These are phyloP conservation scores for Tryphoninae sp. DNA, from an alignment of 2,888 invertebrate species.

Conservation along the genomic window DNA sequence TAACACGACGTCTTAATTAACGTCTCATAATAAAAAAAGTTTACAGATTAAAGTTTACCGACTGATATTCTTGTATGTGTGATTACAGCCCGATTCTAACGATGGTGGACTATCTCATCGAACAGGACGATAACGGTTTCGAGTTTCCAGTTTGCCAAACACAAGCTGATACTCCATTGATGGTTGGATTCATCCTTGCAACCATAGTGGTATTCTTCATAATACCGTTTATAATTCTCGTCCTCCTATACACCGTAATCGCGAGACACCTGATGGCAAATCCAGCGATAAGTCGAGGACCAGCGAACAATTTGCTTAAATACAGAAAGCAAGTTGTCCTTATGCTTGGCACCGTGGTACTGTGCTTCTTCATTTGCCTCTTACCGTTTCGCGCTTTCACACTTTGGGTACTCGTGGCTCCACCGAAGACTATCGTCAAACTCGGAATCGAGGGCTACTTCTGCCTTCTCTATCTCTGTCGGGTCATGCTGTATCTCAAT, in stretches of 20 bases:
- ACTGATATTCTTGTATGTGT: constrained; percentile 64
- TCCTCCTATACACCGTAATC: constrained; percentile 92
- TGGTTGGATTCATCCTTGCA: constrained; percentile 90
- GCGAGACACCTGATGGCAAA: constrained; percentile 92
- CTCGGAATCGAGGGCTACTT: constrained; percentile 92
- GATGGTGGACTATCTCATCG: constrained; percentile 89
- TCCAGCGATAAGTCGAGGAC: constrained; percentile 86
- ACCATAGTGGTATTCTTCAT: constrained; percentile 93
- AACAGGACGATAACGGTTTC: constrained; percentile 88
- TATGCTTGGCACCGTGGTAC: constrained; percentile 94
- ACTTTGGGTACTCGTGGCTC: constrained; percentile 92
- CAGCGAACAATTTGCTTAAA: constrained; percentile 85
- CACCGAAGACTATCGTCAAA: constrained; percentile 85
- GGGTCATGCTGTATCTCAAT: constrained; percentile 94
- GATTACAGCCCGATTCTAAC: constrained; percentile 91
- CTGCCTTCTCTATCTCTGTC: constrained; percentile 91
- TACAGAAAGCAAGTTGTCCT: constrained; percentile 92
- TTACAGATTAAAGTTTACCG: neutral
- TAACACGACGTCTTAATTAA: too few relatives aligned
- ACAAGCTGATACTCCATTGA: constrained; percentile 88
- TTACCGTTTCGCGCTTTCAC: constrained; percentile 94
- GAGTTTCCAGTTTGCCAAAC: constrained; percentile 89
- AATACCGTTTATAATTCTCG: constrained; percentile 90
- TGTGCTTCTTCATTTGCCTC: constrained; percentile 95
- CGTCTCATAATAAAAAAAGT: neutral